phyloP scores from a whole-genome alignment of 2,888 invertebrate species.

The Polia nebulosa region DNA sequence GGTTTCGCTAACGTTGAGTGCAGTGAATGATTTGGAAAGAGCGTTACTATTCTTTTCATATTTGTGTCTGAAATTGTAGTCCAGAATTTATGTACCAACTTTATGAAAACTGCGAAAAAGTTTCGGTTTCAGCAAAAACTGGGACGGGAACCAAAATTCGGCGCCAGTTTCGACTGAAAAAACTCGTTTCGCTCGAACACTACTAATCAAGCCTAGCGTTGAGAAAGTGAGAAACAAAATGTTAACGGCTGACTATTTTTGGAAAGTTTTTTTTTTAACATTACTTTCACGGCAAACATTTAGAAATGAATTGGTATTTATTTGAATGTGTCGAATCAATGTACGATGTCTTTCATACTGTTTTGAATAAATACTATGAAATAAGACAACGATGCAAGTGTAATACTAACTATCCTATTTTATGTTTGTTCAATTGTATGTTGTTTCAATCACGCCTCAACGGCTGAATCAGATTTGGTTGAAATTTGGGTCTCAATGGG shows the following conservation, averaged over 20 bases:
- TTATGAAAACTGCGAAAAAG: conserved; percentile 19
- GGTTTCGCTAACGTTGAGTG: not conserved
- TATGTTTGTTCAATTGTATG: too few species aligned
- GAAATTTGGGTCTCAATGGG: too few species aligned
- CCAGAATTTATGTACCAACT: not conserved
- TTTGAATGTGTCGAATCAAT: conserved; percentile 11
- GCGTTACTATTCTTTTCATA: not conserved
- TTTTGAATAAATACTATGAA: too few species aligned
- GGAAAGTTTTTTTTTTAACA: conserved; percentile 45
- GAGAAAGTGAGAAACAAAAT: conserved; percentile 49
- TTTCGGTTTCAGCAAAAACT: not conserved
- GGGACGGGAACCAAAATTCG: not conserved
- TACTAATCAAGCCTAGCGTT: conserved; percentile 50
- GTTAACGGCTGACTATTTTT: conserved; percentile 27
- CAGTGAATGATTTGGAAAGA: not conserved
- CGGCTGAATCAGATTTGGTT: too few species aligned
- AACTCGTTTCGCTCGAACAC: conserved; percentile 30
- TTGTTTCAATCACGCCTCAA: too few species aligned
- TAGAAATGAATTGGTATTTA: conserved; percentile 9
- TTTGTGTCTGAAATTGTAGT: not conserved
- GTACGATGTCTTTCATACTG: not conserved
- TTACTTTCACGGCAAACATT: conserved; percentile 51
- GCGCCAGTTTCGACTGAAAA: not conserved
- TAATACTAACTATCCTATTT: too few species aligned
- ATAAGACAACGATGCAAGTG: too few species aligned